These are phyloP conservation scores for Pachycephala philippinensis DNA, from an alignment of 2,113 vertebrate genomes.

Conservation along the genomic window DNA sequence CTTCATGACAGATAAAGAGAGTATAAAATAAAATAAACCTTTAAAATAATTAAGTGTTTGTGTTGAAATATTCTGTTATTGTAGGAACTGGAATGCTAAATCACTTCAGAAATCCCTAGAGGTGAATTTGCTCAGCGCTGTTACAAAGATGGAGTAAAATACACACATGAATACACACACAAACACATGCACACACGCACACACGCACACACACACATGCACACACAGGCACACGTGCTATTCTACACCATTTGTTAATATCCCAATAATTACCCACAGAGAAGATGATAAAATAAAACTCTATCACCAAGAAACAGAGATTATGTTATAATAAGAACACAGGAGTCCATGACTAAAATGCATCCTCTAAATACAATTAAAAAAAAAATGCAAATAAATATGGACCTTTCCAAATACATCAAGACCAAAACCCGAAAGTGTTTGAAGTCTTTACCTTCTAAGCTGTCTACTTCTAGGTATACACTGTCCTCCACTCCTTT, in stretches of 20 bases:
- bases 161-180: rapidly evolving
- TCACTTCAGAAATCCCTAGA: neutral
- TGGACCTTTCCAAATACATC: neutral
- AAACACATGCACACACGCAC: rapidly evolving
- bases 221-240: rapidly evolving
- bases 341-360: neutral
- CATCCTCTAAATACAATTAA: neutral
- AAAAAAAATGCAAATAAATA: neutral
- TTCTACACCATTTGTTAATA: neutral
- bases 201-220: too few relatives aligned
- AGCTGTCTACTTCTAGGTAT: neutral
- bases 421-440: neutral
- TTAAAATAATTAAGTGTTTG: slow-evolving; percentile 9
- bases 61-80: slow-evolving; percentile 5
- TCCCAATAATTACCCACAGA: neutral
- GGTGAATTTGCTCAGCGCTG: neutral
- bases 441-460: neutral
- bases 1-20: slow-evolving; percentile 6
- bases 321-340: neutral
- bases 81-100: neutral
- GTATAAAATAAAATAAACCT: slow-evolving; percentile 1
- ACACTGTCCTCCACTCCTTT: neutral
- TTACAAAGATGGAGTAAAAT: neutral
- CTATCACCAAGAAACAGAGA: neutral
- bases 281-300: neutral